Evolutionary conservation across 2,113 vertebrate genomes (phyloP).

Genomic region (Phylloscopus trochilus): DNA sequence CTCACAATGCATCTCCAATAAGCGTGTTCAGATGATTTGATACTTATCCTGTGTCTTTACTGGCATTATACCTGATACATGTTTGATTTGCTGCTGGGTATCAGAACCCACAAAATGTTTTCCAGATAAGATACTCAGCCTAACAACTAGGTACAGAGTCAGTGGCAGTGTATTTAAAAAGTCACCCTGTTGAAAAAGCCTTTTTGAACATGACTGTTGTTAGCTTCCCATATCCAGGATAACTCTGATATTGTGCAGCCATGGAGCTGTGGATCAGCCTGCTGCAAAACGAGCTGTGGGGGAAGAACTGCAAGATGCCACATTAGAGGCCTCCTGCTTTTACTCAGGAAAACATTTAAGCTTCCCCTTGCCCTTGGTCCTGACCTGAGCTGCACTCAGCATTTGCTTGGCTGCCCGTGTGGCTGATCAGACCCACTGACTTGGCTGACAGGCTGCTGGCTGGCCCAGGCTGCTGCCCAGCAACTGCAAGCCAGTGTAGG

Average conservation of each 20-base stretch:
- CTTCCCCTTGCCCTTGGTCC: neutral
- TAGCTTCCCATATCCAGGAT: neutral
- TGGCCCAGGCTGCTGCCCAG: neutral
- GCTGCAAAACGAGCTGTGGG: neutral
- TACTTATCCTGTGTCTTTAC: neutral
- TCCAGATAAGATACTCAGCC: neutral
- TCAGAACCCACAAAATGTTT: neutral
- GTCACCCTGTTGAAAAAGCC: neutral
- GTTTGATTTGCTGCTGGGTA: neutral
- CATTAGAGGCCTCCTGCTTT: neutral
- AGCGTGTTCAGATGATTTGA: rapidly evolving
- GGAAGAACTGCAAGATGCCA: neutral
- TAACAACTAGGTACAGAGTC: neutral
- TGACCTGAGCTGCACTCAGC: neutral
- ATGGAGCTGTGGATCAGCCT: neutral
- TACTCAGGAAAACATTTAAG: neutral
- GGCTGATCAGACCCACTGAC: rapidly evolving
- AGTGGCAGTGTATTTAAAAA: neutral
- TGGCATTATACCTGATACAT: neutral
- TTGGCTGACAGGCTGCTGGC: neutral
- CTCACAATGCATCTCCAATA: neutral
- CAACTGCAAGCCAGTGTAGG: neutral
- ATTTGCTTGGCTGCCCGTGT: neutral
- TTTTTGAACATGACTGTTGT: neutral
- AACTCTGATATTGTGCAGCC: neutral